Evolutionary conservation across 2,113 vertebrate genomes (phyloP), one percentile per base, ranked within the genome.

Genomic region (Myiagra hebetior): DNA sequence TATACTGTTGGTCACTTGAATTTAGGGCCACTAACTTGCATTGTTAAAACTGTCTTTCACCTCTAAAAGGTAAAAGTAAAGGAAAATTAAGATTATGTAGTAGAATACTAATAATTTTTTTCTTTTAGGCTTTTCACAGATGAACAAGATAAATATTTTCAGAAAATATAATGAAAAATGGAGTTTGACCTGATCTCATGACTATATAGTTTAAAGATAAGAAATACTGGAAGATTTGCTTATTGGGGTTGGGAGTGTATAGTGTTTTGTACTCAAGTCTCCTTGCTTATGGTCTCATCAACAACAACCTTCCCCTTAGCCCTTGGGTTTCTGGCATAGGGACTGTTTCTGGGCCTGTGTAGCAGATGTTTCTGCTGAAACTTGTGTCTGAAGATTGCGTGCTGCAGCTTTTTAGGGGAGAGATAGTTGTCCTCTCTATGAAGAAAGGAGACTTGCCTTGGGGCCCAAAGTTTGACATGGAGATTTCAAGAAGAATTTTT

Each of bases 361-460:
- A 80, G 41, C 10, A 47, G 35, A 42, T 62, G 84, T 73, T 80
- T 26, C 8, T 79, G 13, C 7, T n/a, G 10, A 77, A 44, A 26
- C 7, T 62, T 0, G 0, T n/a, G 7, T 23, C 13, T 87, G 64
- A 69, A 86, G 33, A 14, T 14, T 67, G 12, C 4, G 13, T 49
- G 16, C 18, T 42, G 19, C 12, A 55, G 15, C 7, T 46, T 39
- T 42, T 12, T 46, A 24, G 23, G 19, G 8, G 20, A 55, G 56
- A 28, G 15, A 15, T 5, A 26, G 3, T 10, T 60, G 10, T 35
- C 9, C 3, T 63, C 7, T 47, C 14, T 20, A 2, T 52, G n/a
- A 81, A 41, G 41, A 82, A 72, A 35, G 52, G 6, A 67, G 33
- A 5, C 10, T 13, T 91, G 24, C 23, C 17, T 74, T 3, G 3